Evolutionary conservation across 2,888 invertebrate genomes (phyloP).

Genomic region (Cepaea hortensis): DNA sequence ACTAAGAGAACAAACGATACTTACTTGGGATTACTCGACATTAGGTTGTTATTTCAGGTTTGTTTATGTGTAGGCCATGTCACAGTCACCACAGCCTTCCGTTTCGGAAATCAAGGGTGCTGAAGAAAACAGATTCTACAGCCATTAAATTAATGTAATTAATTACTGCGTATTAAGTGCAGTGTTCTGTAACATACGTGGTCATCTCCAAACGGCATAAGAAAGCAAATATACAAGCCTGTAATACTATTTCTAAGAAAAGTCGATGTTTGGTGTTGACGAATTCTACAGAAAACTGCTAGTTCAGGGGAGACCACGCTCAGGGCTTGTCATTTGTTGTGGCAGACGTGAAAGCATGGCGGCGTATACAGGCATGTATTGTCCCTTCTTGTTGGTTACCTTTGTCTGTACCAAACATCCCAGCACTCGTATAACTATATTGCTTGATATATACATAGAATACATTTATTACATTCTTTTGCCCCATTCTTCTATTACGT

Average conservation of each 20-base stretch:
- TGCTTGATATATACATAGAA: too few species aligned
- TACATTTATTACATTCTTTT: too few species aligned
- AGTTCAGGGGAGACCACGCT: constrained; percentile 16
- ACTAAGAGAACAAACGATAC: not conserved
- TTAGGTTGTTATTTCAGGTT: constrained; percentile 16
- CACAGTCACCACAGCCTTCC: not conserved
- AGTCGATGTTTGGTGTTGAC: not conserved
- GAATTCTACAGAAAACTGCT: not conserved
- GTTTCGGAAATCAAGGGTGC: not conserved
- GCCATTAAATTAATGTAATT: not conserved
- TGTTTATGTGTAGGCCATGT: constrained; percentile 32
- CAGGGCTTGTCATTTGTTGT: not conserved
- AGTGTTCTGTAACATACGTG: not conserved
- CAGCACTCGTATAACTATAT: too few species aligned
- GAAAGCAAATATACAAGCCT: not conserved
- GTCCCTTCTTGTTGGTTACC: too few species aligned
- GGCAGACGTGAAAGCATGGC: constrained; percentile 22
- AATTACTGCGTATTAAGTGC: not conserved
- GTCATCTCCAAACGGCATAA: not conserved
- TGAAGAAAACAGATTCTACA: constrained; percentile 1
- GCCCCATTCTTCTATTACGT: too few species aligned
- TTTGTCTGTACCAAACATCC: too few species aligned
- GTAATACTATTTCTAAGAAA: not conserved
- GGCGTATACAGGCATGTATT: constrained; percentile 43
- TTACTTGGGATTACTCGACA: constrained; percentile 29